Conservation (phyloP, 2,113 vertebrate species). For the Passer montanus region DNA sequence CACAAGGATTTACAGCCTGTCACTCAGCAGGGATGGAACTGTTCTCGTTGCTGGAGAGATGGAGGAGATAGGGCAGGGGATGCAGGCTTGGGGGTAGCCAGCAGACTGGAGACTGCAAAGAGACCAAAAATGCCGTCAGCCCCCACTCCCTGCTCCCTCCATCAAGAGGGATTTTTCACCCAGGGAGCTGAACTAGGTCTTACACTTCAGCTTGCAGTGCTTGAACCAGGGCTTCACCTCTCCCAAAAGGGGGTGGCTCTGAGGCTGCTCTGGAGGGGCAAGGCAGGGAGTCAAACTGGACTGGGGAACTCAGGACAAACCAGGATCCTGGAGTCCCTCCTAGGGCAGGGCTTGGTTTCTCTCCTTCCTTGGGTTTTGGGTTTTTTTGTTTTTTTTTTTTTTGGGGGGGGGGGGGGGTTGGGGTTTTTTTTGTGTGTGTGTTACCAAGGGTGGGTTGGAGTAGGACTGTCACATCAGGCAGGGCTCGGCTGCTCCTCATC, state of each 20-base stretch:
- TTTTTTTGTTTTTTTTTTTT: no score
- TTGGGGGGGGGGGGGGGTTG: no score
- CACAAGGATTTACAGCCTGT: not conserved
- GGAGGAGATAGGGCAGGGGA: not conserved
- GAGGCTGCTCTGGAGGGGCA: accelerated
- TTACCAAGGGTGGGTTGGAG: not conserved
- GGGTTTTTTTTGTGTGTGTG: no score
- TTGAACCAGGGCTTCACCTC: not conserved
- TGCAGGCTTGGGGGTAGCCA: not conserved
- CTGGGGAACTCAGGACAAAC: not conserved
- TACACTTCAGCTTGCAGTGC: not conserved
- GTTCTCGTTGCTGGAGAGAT: not conserved
- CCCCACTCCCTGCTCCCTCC: not conserved
- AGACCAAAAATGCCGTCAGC: not conserved
- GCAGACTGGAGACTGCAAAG: not conserved
- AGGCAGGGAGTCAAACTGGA: not conserved
- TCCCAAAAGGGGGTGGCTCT: not conserved
- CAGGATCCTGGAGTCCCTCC: not conserved
- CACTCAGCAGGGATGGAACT: not conserved
- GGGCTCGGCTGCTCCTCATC: not conserved
- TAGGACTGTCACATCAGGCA: not conserved
- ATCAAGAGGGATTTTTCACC: accelerated
- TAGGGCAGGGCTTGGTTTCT: not conserved
- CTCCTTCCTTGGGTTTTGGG: no score
- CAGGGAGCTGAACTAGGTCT: not conserved